Evolutionary conservation across 2,113 vertebrate species (phyloP).

Genomic region (Heliornis fulica): DNA sequence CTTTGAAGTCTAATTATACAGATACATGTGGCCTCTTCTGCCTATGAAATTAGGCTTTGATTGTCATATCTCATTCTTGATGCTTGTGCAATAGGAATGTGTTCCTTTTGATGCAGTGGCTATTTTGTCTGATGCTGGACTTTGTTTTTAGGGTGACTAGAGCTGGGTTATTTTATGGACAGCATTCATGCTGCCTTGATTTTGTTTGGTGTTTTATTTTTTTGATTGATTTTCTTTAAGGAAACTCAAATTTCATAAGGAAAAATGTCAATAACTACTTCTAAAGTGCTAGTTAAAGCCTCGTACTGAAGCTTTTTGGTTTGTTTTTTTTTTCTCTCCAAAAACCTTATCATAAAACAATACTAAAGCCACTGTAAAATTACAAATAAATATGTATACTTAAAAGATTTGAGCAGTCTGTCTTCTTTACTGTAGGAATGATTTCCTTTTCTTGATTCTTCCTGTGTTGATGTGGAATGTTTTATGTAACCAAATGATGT

Average conservation of each 20-base stretch:
- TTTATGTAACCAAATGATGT: not conserved
- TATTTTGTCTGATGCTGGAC: constrained; percentile 49
- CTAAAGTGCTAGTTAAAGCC: constrained; percentile 8
- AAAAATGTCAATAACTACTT: constrained; percentile 29
- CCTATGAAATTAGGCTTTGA: constrained; percentile 44
- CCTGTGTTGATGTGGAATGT: not conserved
- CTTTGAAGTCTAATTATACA: constrained; percentile 29
- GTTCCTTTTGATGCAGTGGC: constrained; percentile 52
- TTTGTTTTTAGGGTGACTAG: constrained; percentile 32
- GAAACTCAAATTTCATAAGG: not conserved
- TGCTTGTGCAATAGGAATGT: constrained; percentile 70
- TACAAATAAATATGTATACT: constrained; percentile 63
- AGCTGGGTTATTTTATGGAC: not conserved
- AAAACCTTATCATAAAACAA: not conserved
- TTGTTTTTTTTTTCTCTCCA: not conserved
- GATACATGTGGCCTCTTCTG: constrained; percentile 38
- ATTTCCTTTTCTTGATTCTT: not conserved
- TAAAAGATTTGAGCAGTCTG: constrained; percentile 9
- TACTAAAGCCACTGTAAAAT: constrained; percentile 66
- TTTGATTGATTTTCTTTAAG: not conserved
- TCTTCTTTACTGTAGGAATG: not conserved
- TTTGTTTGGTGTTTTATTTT: too few relatives aligned
- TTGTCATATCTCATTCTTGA: constrained; percentile 40
- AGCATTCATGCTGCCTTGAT: not conserved
- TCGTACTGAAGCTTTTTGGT: constrained; percentile 23